Base-by-base conservation (phyloP, 2,888 invertebrate genomes). In the Ophonus ardosiacus region DNA sequence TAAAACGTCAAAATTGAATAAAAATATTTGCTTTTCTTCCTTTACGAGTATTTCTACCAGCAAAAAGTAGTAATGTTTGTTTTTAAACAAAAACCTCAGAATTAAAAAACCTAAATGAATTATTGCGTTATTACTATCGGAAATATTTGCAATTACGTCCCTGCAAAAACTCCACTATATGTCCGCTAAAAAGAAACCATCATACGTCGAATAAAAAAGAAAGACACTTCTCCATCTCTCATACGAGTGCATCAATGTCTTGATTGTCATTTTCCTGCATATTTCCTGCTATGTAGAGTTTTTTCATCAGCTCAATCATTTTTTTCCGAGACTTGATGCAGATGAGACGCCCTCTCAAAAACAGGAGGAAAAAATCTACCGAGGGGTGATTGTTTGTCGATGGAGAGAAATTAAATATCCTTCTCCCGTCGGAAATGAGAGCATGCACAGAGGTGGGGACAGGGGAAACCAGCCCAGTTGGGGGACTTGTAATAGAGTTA, bases 201-300 rank as follows among this genome's bases (percentile, higher is more conserved):
- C n/a, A 78, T 51, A 76, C 10, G 56, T 65, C 24, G 40, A 74
- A 74, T 40, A 74, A 74, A 74, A 68, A 38, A 68, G 38, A 68
- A 74, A 74, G 43, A 43, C 40, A 74, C 21, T 38, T 21, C 10
- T 7, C 17, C 6, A 13, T 51, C 63, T 10, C 71, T 68, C 68
- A 40, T 40, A n/a, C 43, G 71, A 74, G 71, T 57, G 15, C 78
- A 78, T 78, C 78, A 78, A 78, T 78, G 78, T 84, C 84, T 83
- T 84, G 84, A 84, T 84, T 84, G 84, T 84, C 84, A 84, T 84
- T 84, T 84, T 84, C 84, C 84, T 84, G 84, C 84, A 78, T 84
- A 84, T 84, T 84, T 84, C 84, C 84, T 78, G 84, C 56, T 4
- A 31, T 31, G 56, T 61, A 18, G 8, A 51, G 43, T 13, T 51